Base-by-base conservation (phyloP, 2,113 vertebrate species). In the Rutilus rutilus region DNA sequence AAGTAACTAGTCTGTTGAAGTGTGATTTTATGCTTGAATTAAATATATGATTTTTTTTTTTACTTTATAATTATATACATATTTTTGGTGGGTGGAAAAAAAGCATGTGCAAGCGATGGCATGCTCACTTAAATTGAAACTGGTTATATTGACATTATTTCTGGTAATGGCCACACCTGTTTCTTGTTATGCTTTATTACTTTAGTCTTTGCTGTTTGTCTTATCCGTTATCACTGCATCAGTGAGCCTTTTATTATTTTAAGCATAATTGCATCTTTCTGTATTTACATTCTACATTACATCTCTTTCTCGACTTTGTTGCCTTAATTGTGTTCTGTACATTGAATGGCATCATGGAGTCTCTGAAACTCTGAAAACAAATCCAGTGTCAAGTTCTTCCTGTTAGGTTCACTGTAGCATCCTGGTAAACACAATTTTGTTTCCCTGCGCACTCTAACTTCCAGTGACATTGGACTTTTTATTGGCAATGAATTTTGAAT, bases 121-220 rank as follows among this genome's bases (percentile, higher is more conserved):
- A 62, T 9, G 36, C 57, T 42, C 59, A 60, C 17, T 14, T 33
- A 33, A 78, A 59, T 5, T 79, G 59, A 30, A 47, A 81, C 5
- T 30, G 45, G 47, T 54, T 62, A 45, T 62, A n/a, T 27, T 64
- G n/a, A 25, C 39, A 81, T 81, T 60, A 79, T 19, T 64, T 47
- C 12, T 47, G 39, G 59, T 30, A 47, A 6, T 81, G 42, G 39
- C 36, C 78, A 47, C 78, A 81, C 59, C 59, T 81, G 78, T 64
- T 81, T 47, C 60, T 62, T 47, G 60, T 81, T 65, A 81, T 65
- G 39, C 59, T 65, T 65, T 65, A 81, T 47, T 81, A 59, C n/a
- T 25, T 47, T 30, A 47, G 60, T 81, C 57, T 79, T 25, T 60
- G 57, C 57, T 79, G 23, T 62, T 79, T 62, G 36, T 62, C 54